Conservation (phyloP, 2,888 invertebrate genomes). For the Dione juno region DNA sequence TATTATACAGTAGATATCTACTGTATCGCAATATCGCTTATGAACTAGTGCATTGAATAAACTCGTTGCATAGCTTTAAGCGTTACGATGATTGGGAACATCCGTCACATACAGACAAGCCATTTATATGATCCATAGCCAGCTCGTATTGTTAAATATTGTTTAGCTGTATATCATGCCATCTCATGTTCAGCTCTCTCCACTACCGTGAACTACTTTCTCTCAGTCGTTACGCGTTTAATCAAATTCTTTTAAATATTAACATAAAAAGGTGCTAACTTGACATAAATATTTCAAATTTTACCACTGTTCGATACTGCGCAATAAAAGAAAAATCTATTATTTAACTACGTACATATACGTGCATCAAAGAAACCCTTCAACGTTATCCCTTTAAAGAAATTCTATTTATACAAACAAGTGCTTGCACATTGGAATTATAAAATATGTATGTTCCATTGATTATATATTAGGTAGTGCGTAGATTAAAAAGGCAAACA, state of each 20-base stretch:
- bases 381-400: slow-evolving; percentile 64
- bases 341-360: not conserved
- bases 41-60: slow-evolving; percentile 40
- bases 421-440: slow-evolving; percentile 15
- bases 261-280: slow-evolving; percentile 14
- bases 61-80: slow-evolving; percentile 33
- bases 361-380: slow-evolving; percentile 58
- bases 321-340: not conserved
- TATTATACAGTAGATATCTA: not conserved
- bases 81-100: slow-evolving; percentile 51
- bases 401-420: slow-evolving; percentile 23
- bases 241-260: slow-evolving; percentile 29
- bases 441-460: not conserved
- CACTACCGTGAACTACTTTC: slow-evolving; percentile 45
- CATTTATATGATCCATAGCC: slow-evolving; percentile 39
- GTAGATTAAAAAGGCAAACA: not conserved
- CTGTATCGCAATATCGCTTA: slow-evolving; percentile 10
- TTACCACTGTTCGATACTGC: not conserved
- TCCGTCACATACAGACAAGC: slow-evolving; percentile 51
- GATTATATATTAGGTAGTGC: not conserved
- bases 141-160: slow-evolving; percentile 29
- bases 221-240: slow-evolving; percentile 35
- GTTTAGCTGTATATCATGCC: slow-evolving; percentile 29
- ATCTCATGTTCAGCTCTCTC: slow-evolving; percentile 38
- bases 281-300: not conserved